Evolutionary conservation across 2,888 invertebrate genomes (phyloP), one percentile per base, ranked within the genome.

Genomic region (Sinhomidia bicolor): DNA sequence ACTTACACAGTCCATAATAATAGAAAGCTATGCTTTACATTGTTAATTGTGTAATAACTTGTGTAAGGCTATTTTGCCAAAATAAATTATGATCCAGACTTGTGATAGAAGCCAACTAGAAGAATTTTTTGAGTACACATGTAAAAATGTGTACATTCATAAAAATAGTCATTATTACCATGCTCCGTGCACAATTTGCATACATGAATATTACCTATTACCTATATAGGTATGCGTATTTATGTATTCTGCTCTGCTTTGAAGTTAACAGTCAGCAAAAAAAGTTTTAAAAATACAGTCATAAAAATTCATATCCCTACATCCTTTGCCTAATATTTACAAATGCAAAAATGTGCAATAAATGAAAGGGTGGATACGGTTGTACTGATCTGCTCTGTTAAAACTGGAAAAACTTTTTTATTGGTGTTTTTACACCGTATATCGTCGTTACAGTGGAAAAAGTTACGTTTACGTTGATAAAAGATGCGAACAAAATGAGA

Each of bases 141-240:
- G 62, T 62, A 62, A 29, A 62, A 62, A 62, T 62, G 62, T 10
- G 29, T 62, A 62, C 62, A 29, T 29, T 29, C 62, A 62, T 62
- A 65, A 65, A 65, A 65, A 65, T n/a, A n/a, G 32, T n/a, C n/a
- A 65, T 65, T 65, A 65, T 65, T 60, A 1, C 17, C 32, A 2
- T 65, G 14, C 65, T 65, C 65, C 29, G 65, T 32, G n/a, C 65
- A 32, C 65, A 65, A 47, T 65, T 26, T 60, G 60, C 23, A 60
- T 60, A 60, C 60, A 26, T 23, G 26, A 3, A 60, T 12, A 26
- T 23, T 60, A 60, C 1, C 7, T 26, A 10, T 29, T 47, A 47
- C 7, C 12, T 47, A 47, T 20, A 54, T 17, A 54, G 20, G 9
- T 9, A 60, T 14, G 2, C 23, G n/a, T n/a, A n/a, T n/a, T n/a